Conservation (phyloP, 2,888 invertebrate species). For the Cheilosia urbana region DNA sequence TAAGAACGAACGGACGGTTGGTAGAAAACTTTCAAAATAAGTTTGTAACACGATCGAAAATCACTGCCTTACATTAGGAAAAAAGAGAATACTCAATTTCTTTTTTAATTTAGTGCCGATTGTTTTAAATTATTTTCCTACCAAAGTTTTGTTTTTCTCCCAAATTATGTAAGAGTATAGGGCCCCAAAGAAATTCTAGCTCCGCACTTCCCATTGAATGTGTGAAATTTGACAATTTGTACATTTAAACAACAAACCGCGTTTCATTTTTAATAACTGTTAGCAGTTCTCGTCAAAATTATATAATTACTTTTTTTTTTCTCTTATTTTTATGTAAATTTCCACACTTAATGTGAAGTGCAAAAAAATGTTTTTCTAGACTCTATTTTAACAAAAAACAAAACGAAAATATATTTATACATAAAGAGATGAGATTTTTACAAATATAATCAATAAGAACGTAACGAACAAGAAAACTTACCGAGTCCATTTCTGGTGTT, state of each 20-base stretch:
- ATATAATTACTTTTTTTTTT: conserved; percentile 12
- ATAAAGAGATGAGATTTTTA: conserved; percentile 40
- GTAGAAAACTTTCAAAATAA: conserved; percentile 35
- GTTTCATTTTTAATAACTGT: conserved; percentile 6
- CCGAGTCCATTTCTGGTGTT: conserved; percentile 45
- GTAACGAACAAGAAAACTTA: conserved; percentile 4
- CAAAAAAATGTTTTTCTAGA: conserved; percentile 52
- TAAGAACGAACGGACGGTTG: conserved; percentile 53
- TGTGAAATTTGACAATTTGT: conserved; percentile 65
- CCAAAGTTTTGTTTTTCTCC: conserved; percentile 60
- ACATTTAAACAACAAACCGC: conserved; percentile 48
- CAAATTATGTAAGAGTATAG: conserved; percentile 6
- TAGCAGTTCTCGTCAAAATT: conserved; percentile 44
- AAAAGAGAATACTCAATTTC: conserved; percentile 57
- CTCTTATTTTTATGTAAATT: conserved; percentile 37
- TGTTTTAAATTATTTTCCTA: conserved; percentile 13
- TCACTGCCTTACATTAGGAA: conserved; percentile 60
- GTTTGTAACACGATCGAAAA: conserved; percentile 31
- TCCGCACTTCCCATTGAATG: conserved; percentile 74
- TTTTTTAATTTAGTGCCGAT: conserved; percentile 21
- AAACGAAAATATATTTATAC: conserved; percentile 50
- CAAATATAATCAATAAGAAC: conserved; percentile 12
- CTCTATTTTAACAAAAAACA: conserved; percentile 30
- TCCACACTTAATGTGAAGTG: conserved; percentile 75
- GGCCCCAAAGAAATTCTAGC: conserved; percentile 37